These are phyloP conservation scores for Asteroscopus sphinx DNA, from an alignment of 2,888 invertebrate species.

Conservation along the genomic window DNA sequence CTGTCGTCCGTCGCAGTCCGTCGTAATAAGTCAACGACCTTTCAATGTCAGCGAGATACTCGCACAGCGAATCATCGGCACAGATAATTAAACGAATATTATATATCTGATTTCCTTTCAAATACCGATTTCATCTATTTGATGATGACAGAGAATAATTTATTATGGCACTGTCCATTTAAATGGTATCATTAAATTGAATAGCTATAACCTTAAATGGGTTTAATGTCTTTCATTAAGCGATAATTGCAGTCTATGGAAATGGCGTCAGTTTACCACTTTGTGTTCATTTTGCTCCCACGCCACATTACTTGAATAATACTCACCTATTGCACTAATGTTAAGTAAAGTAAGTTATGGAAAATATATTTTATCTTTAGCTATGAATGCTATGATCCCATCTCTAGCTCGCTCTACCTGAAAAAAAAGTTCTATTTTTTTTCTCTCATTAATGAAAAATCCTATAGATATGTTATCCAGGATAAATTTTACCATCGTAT, in stretches of 20 bases:
- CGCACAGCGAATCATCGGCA: constrained; percentile 73
- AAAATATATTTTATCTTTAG: background rate
- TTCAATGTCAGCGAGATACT: constrained; percentile 84
- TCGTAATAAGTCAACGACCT: constrained; percentile 82
- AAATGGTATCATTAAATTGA: constrained; percentile 64
- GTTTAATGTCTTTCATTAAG: constrained; percentile 66
- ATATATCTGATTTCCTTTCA: constrained; percentile 69
- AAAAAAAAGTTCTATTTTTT: no score
- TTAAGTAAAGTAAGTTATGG: background rate
- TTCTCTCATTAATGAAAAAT: no score
- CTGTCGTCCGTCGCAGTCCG: constrained; percentile 72
- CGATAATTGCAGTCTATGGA: constrained; percentile 61
- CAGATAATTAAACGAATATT: constrained; percentile 73
- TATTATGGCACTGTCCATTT: constrained; percentile 61
- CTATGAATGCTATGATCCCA: no score
- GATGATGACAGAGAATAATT: constrained; percentile 67
- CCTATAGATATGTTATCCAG: no score
- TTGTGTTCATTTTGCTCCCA: constrained; percentile 64
- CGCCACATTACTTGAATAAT: constrained; percentile 42
- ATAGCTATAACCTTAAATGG: constrained; percentile 65
- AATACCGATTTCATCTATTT: constrained; percentile 63
- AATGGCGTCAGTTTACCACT: constrained; percentile 64
- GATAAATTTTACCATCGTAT: no score
- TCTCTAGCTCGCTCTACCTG: no score
- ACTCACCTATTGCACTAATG: constrained; percentile 11